phyloP scores from a whole-genome alignment of 2,797 vertebrate genomes.

The Sebastes ruberrimus region DNA sequence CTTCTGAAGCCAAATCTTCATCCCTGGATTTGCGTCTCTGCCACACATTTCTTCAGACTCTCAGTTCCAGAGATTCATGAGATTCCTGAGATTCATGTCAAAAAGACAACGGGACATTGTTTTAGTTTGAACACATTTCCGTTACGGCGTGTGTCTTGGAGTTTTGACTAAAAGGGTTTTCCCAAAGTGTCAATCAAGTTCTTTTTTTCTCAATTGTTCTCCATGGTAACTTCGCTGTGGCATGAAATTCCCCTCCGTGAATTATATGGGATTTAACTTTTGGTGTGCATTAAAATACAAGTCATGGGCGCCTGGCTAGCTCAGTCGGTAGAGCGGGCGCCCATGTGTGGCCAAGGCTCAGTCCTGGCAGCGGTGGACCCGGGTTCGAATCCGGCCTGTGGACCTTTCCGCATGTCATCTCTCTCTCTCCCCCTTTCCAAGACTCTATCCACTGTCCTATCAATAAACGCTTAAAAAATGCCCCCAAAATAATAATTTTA shows the following conservation, averaged over 20 bases:
- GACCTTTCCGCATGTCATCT: too few species aligned
- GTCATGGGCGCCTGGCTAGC: too few species aligned
- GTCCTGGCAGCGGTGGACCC: too few species aligned
- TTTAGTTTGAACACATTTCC: not conserved
- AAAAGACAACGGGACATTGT: not conserved
- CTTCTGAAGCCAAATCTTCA: too few species aligned
- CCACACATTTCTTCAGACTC: not conserved
- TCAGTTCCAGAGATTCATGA: not conserved
- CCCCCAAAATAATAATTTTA: too few species aligned
- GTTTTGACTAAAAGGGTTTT: not conserved
- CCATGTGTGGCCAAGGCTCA: too few species aligned
- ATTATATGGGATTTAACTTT: not conserved
- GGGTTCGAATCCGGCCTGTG: too few species aligned
- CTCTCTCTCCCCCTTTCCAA: too few species aligned
- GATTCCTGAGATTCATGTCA: not conserved
- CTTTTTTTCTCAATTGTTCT: not conserved
- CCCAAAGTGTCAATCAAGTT: not conserved
- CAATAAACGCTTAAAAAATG: too few species aligned
- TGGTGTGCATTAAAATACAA: not conserved
- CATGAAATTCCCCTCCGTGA: not conserved
- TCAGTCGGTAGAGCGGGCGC: too few species aligned
- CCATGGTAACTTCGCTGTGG: not conserved
- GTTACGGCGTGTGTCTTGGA: not conserved
- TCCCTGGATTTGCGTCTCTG: too few species aligned
- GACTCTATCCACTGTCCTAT: too few species aligned